These are phyloP conservation scores for Willisornis vidua DNA, from an alignment of 2,113 vertebrate species.

Conservation along the genomic window DNA sequence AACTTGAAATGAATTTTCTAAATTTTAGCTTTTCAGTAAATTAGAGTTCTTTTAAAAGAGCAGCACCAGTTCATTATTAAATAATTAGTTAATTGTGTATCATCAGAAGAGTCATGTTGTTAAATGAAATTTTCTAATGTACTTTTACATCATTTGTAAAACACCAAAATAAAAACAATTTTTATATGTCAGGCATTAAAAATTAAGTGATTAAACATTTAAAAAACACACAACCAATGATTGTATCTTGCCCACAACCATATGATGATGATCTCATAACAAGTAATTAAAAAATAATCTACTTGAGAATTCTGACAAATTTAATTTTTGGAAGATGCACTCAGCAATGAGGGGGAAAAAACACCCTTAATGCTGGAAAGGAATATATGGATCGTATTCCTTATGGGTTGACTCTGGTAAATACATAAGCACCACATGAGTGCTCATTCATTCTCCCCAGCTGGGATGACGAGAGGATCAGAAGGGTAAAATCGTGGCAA, in stretches of 20 bases:
- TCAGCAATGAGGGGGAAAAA: not conserved
- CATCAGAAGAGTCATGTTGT: not conserved
- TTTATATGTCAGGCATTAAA: not conserved
- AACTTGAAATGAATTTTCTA: not conserved
- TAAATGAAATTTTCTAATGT: slow-evolving; percentile 15
- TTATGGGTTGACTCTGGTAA: not conserved
- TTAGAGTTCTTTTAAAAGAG: not conserved
- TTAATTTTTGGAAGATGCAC: not conserved
- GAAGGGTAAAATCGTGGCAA: not conserved
- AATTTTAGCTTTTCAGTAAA: not conserved
- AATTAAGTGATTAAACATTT: not conserved
- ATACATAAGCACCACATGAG: not conserved
- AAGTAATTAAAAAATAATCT: not conserved
- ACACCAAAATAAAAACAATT: not conserved
- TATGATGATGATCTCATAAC: not conserved
- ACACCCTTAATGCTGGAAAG: not conserved
- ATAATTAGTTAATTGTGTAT: not conserved
- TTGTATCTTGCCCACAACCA: not conserved
- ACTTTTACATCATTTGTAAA: slow-evolving; percentile 6
- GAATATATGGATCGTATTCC: not conserved
- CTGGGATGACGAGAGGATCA: not conserved
- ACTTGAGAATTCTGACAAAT: not conserved
- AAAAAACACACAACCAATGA: not conserved
- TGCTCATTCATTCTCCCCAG: not conserved
- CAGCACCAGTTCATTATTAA: not conserved